Evolutionary conservation across 2,113 vertebrate species (phyloP), one percentile per base, ranked within the genome.

Genomic region (Neotoma lepida): DNA sequence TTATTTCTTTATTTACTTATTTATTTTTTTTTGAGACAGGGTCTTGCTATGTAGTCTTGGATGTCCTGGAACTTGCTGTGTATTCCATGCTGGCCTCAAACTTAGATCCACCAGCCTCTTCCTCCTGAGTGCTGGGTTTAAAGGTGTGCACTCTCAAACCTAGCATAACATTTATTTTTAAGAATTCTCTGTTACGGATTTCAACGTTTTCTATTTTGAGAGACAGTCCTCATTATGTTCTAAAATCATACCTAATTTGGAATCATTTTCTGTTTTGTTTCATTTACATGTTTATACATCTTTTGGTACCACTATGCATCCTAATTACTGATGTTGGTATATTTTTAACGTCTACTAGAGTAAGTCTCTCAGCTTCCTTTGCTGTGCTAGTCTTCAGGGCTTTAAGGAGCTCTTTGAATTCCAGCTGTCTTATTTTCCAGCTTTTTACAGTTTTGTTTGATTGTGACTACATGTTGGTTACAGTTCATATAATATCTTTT

Each of bases 401-500:
- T 81, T 87, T 76, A 82, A 76, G 15, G 51, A 76, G 28, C 85
- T 88, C 17, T 92, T 46, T 9, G 88, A 54, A 7, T 51, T 54
- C 10, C 44, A 54, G 64, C 6, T 88, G 18, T n/a, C 54, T 90
- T 85, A 74, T 94, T 58, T 70, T 80, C 81, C 46, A 77, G 66
- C 41, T 81, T 92, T 91, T 76, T 51, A 73, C 26, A 84, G 41
- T 77, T 89, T 80, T 10, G 51, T 94, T 95, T 94, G 73, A 90
- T 46, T 10, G 0, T 74, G 30, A 56, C 0, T 95, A 1, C 1
- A 51, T 89, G 9, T 89, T 92, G n/a, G 17, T 90, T 94, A 33
- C 15, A 91, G 56, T 95, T 92, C 92, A 86, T 91, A 80, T 74
- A 66, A 85, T 73, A 41, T 63, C 86, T 70, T 95, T 81, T 90